Percentiles rank a stretch among this genome's conserved stretches.
These are phyloP conservation scores for Bos javanicus DNA, from an alignment of 2,113 vertebrate genomes.

Conservation along the genomic window DNA sequence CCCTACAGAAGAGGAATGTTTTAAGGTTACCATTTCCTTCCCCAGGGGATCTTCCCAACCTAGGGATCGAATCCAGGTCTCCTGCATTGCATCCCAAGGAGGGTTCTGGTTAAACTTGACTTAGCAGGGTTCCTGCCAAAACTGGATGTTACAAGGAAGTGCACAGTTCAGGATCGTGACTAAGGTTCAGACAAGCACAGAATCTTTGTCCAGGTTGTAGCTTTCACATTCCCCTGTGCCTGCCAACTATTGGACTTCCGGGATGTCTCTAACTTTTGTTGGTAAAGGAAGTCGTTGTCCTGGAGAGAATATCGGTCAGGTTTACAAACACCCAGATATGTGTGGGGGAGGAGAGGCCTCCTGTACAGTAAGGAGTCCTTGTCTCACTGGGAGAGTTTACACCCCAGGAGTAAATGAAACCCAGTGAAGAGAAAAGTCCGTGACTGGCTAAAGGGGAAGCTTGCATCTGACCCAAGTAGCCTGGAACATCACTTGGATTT, in stretches of 20 bases:
- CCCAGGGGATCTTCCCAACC: no score
- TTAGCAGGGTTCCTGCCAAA: background rate
- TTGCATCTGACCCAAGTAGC: background rate
- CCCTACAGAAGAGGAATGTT: no score
- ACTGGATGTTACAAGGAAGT: background rate
- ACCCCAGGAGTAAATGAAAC: background rate
- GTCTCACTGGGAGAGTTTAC: background rate
- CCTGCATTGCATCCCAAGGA: background rate
- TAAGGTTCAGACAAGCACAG: background rate
- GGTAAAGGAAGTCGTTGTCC: background rate
- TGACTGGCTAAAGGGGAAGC: background rate
- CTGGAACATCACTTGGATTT: background rate
- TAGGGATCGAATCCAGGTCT: no score
- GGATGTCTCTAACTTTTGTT: background rate
- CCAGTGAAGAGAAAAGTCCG: background rate
- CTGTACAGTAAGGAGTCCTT: background rate
- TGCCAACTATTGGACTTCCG: background rate
- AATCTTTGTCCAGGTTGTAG: background rate
- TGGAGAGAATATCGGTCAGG: background rate
- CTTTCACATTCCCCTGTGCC: background rate
- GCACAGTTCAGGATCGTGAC: background rate
- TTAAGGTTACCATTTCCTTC: no score
- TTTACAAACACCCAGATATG: background rate
- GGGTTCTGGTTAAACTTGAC: background rate
- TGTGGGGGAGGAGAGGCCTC: background rate